Conservation (phyloP, 2,888 invertebrate species). For the Andricus curvator region DNA sequence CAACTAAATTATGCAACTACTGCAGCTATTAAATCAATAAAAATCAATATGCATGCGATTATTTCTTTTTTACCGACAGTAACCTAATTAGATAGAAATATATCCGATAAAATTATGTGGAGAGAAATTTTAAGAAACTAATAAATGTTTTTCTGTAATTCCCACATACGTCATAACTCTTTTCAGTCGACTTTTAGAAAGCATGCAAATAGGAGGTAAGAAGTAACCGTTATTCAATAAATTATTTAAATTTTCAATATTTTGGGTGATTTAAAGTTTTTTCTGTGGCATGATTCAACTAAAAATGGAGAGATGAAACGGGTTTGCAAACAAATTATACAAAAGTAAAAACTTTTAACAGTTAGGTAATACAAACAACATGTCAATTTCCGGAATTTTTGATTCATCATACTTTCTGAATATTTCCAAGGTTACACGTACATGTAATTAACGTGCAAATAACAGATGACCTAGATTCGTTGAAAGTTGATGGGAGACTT, state of each 20-base stretch:
- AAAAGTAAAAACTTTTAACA: conserved; percentile 2
- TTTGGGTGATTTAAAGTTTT: neutral
- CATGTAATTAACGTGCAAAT: neutral
- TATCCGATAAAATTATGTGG: neutral
- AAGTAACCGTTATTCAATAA: neutral
- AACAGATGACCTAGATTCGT: neutral
- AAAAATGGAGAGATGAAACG: neutral
- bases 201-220: neutral
- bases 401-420: neutral
- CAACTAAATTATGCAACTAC: neutral
- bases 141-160: neutral
- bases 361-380: neutral
- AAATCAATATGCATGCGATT: neutral
- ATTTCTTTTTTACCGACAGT: neutral
- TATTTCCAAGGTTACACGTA: neutral
- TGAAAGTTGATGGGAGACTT: neutral
- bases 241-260: neutral
- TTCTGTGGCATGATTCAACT: neutral
- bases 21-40: neutral
- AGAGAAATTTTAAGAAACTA: neutral
- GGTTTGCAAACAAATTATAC: neutral
- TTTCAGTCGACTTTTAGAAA: neutral
- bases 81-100: neutral
- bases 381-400: neutral
- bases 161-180: neutral